These are phyloP conservation scores for Hyles lineata DNA, from an alignment of 2,888 invertebrate species.

Conservation along the genomic window DNA sequence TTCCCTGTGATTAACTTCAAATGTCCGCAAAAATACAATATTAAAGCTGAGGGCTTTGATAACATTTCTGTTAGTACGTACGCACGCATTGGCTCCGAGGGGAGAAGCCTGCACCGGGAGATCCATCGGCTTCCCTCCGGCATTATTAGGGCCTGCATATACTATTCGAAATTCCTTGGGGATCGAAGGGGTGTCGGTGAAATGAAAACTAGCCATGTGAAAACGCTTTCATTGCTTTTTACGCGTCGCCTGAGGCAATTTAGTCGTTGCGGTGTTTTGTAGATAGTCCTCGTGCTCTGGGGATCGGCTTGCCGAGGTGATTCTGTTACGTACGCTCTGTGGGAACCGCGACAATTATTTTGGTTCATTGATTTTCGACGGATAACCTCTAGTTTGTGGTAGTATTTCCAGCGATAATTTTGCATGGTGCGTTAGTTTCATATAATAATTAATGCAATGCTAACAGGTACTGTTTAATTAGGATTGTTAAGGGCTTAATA, in stretches of 20 bases:
- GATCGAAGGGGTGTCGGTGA: conserved; percentile 72
- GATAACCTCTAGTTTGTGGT: neutral
- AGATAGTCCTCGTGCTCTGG: conserved; percentile 54
- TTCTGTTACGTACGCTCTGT: conserved; percentile 68
- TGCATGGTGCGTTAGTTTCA: neutral
- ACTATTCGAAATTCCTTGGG: conserved; percentile 79
- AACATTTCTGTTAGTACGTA: conserved; percentile 34
- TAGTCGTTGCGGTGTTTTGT: conserved; percentile 76
- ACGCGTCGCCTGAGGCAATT: conserved; percentile 81
- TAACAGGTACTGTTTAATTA: neutral
- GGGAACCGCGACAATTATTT: conserved; percentile 57
- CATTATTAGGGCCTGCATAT: conserved; percentile 77
- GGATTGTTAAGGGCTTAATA: neutral
- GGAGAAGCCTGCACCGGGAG: conserved; percentile 60
- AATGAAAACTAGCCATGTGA: conserved; percentile 82
- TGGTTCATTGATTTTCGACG: conserved; percentile 57
- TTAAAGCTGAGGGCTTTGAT: conserved; percentile 37
- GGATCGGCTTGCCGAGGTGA: conserved; percentile 50
- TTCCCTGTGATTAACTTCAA: conserved; percentile 35
- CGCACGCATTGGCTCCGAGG: conserved; percentile 32
- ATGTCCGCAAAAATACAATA: conserved; percentile 36
- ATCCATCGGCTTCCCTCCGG: conserved; percentile 58
- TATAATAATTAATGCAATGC: neutral
- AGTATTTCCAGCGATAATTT: neutral
- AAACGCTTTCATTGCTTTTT: conserved; percentile 83